Base-by-base conservation (phyloP, 2,888 invertebrate genomes). In the Eledona agricola region DNA sequence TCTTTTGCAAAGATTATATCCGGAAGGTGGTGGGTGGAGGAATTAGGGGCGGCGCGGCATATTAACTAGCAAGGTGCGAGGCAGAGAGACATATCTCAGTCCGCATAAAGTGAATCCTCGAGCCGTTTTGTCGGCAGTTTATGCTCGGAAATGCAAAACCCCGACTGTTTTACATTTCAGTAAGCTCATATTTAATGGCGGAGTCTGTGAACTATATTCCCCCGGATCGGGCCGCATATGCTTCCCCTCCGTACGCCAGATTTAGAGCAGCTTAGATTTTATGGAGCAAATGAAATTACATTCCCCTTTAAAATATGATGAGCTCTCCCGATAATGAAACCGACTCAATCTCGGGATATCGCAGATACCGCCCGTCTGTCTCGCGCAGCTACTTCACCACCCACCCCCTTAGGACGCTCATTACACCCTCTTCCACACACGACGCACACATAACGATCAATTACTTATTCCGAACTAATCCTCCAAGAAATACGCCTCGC, bases 231-330 rank as follows among this genome's bases (percentile, higher is more conserved):
- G 72, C 65, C 74, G 73, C 74, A 74, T 74, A 74, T 75, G 73
- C 74, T 71, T 69, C 69, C 73, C 70, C 71, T 72, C 72, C 67
- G 65, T 63, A 63, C 65, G 64, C 70, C 72, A 75, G 77, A 77
- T 77, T 77, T 76, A 74, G 74, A 73, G 73, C 74, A 69, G 75
- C 76, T 76, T 76, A 75, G 75, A 77, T 76, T 77, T 77, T 77
- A 77, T 77, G 77, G 77, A 72, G 76, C 76, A 77, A 77, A 77
- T 77, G 76, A 77, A 77, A 77, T 77, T 76, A 77, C 76, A 72
- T 74, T 73, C 74, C 75, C 76, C 75, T 77, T 77, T 77, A 77
- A 78, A 77, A 77, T 77, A 78, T 77, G 76, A 77, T 75, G 76
- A 77, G 76, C 74, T 77, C 73, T 77, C 72, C 75, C 76, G 75